Percentiles rank a stretch among this genome's conserved stretches.
Evolutionary conservation across 2,113 vertebrate genomes (phyloP).

Genomic region (Garra rufa): DNA sequence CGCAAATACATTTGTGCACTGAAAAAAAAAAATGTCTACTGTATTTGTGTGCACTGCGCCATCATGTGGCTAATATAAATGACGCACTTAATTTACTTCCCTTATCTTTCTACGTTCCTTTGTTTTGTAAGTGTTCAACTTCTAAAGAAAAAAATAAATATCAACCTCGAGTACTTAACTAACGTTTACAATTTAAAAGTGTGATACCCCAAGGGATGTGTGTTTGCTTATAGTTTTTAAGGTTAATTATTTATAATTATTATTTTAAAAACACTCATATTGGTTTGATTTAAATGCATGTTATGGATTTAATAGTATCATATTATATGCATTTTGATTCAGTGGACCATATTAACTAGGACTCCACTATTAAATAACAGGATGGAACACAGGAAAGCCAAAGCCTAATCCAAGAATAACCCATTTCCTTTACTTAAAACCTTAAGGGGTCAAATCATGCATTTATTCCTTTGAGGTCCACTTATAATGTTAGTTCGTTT

Average conservation of each 20-base stretch:
- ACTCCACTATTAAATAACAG: conserved; percentile 12
- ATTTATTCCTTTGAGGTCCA: not conserved
- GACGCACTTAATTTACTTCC: not conserved
- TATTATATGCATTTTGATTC: not conserved
- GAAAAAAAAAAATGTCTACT: not conserved
- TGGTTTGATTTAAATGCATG: not conserved
- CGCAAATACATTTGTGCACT: not conserved
- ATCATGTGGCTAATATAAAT: conserved; percentile 8
- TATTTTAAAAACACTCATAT: not conserved
- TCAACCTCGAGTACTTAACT: not conserved
- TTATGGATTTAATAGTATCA: not conserved
- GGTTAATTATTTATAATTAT: too few relatives aligned
- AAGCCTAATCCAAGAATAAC: not conserved
- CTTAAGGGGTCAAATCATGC: not conserved
- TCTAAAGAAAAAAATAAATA: not conserved
- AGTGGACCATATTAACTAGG: not conserved
- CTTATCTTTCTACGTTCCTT: not conserved
- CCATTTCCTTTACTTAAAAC: conserved; percentile 1
- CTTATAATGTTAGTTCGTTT: not conserved
- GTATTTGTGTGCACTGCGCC: conserved; percentile 2
- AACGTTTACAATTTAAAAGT: not conserved
- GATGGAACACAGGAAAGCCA: conserved; percentile 19
- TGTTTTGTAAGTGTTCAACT: not conserved
- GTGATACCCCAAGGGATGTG: not conserved
- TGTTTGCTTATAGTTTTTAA: not conserved